Percentiles rank a stretch among this genome's conserved stretches.
These are phyloP conservation scores for Pimephales promelas DNA, from an alignment of 2,113 vertebrate species.

Conservation along the genomic window DNA sequence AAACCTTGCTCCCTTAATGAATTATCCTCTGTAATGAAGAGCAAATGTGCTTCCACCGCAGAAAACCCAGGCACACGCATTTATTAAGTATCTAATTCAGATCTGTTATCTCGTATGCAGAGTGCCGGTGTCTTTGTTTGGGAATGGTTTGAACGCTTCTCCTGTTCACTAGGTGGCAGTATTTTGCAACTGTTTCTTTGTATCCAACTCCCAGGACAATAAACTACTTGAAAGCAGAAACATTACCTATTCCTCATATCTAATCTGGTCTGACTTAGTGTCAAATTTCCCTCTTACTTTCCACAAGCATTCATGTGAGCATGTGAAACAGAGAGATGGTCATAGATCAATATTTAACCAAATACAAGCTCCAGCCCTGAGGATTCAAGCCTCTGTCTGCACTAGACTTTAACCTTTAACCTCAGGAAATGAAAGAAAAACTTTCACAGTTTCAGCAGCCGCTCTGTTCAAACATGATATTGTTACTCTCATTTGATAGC, in stretches of 20 bases:
- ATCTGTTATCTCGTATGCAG: background rate
- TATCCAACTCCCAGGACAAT: background rate
- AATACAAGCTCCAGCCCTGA: background rate
- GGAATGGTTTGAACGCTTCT: background rate
- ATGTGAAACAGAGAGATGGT: background rate
- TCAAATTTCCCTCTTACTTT: slow-evolving; percentile 9
- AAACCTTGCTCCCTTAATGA: slow-evolving; percentile 19
- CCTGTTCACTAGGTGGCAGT: slow-evolving; percentile 47
- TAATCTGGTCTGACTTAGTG: slow-evolving; percentile 21
- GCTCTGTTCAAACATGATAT: background rate
- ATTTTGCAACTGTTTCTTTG: background rate
- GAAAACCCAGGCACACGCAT: background rate
- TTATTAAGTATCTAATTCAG: background rate
- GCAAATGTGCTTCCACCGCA: background rate
- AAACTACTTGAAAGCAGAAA: background rate
- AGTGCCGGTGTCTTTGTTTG: background rate
- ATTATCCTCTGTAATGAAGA: slow-evolving; percentile 9
- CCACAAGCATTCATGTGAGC: background rate
- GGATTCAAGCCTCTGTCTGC: slow-evolving; percentile 7
- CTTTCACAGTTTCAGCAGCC: slow-evolving; percentile 8
- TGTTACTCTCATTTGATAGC: slow-evolving; percentile 7
- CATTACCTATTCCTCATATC: background rate
- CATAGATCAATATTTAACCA: slow-evolving; percentile 1
- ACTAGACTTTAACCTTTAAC: slow-evolving; percentile 40
- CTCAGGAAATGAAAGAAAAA: slow-evolving; percentile 53